Evolutionary conservation across 2,113 vertebrate genomes (phyloP).

Genomic region (Tor tambroides): DNA sequence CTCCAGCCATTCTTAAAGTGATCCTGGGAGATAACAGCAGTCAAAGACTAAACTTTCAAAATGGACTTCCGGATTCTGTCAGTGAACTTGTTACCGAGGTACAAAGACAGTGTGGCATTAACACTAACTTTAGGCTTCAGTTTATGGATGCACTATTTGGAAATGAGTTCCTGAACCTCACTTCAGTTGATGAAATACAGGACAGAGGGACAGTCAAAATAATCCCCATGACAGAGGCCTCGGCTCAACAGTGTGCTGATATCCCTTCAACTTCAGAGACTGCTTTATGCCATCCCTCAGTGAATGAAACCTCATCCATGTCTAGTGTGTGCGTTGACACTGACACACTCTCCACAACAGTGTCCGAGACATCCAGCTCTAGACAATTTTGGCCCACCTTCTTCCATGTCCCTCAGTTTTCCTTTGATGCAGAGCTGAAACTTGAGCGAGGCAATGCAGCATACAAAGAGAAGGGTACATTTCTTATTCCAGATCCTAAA

Average conservation of each 20-base stretch:
- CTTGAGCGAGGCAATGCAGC: constrained; percentile 34
- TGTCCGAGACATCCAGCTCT: constrained; percentile 27
- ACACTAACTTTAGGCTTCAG: constrained; percentile 41
- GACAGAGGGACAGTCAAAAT: constrained; percentile 46
- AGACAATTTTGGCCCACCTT: constrained; percentile 26
- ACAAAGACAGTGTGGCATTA: constrained; percentile 47
- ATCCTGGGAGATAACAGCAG: constrained; percentile 49
- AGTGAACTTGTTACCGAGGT: constrained; percentile 46
- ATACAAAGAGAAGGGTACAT: constrained; percentile 32
- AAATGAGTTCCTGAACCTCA: constrained; percentile 51
- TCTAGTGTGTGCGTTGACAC: constrained; percentile 39
- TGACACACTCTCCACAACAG: constrained; percentile 9
- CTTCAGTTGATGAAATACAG: constrained; percentile 48
- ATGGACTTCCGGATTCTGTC: constrained; percentile 39
- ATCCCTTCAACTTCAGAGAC: constrained; percentile 30
- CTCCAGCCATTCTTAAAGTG: not conserved
- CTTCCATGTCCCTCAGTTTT: constrained; percentile 48
- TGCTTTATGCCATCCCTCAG: not conserved
- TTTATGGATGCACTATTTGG: constrained; percentile 52
- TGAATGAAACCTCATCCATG: constrained; percentile 31
- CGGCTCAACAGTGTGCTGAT: constrained; percentile 34
- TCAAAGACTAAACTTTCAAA: constrained; percentile 45
- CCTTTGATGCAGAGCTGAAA: constrained; percentile 47
- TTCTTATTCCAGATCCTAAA: constrained; percentile 49
- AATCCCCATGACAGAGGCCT: constrained; percentile 12